phyloP scores from a whole-genome alignment of 2,113 vertebrate genomes.

The Malaclemys terrapin region DNA sequence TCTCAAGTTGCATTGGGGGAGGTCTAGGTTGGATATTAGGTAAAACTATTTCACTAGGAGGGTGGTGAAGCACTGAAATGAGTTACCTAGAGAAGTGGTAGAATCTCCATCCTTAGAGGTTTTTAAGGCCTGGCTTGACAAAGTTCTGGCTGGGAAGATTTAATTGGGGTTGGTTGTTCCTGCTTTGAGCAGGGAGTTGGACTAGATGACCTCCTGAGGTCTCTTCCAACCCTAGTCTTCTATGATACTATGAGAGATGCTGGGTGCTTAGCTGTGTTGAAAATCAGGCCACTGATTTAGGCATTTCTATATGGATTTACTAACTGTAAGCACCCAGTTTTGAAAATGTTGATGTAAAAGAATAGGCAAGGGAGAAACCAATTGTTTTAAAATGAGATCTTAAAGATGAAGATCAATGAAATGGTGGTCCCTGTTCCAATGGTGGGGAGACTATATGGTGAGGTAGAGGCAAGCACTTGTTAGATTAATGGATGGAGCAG shows the following conservation, averaged over 20 bases:
- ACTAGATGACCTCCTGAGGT: no score
- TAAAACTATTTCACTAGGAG: no score
- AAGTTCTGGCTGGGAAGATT: no score
- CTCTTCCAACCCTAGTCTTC: no score
- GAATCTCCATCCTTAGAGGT: no score
- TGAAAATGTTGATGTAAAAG: neutral
- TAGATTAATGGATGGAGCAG: neutral
- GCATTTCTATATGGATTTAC: neutral
- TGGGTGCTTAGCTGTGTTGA: neutral
- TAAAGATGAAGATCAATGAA: neutral
- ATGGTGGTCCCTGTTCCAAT: neutral
- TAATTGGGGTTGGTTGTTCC: no score
- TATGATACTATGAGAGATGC: neutral
- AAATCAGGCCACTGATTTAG: constrained; percentile 28
- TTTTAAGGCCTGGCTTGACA: no score
- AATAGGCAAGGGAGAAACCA: neutral
- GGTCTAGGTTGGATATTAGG: no score
- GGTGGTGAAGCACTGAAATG: no score
- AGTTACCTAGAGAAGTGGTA: no score
- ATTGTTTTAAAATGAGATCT: neutral
- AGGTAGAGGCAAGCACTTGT: neutral
- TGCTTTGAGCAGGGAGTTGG: no score
- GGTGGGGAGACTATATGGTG: neutral
- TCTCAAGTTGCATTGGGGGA: no score
- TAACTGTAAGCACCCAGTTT: neutral